Conservation (phyloP, 2,113 vertebrate species). For the Oreochromis niloticus region DNA sequence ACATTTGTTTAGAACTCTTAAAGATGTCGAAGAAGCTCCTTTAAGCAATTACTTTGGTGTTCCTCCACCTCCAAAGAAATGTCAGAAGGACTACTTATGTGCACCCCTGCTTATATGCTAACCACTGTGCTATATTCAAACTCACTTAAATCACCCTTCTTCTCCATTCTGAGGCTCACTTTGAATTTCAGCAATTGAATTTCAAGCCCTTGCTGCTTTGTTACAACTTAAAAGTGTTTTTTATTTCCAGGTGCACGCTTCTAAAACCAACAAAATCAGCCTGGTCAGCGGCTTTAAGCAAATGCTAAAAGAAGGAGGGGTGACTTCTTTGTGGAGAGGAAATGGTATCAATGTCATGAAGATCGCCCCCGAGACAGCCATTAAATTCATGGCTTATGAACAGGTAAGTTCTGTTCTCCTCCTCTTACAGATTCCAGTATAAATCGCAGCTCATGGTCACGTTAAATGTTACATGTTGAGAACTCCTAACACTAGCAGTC, state of each 20-base stretch:
- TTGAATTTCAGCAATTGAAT: background rate
- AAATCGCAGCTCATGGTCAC: background rate
- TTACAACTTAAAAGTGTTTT: background rate
- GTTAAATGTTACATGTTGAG: background rate
- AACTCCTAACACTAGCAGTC: background rate
- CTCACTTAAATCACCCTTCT: background rate
- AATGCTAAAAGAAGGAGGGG: conserved; percentile 94
- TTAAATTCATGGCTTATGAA: conserved; percentile 97
- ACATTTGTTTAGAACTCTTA: too few species aligned
- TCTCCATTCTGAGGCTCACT: background rate
- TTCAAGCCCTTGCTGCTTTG: background rate
- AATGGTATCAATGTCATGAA: conserved; percentile 97
- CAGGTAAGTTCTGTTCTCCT: conserved; percentile 70
- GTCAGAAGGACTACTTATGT: too few species aligned
- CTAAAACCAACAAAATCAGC: conserved; percentile 86
- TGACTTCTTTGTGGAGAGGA: conserved; percentile 89
- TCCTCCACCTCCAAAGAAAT: too few species aligned
- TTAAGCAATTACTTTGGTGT: too few species aligned
- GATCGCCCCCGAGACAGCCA: conserved; percentile 95
- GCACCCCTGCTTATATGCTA: background rate
- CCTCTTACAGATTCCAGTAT: background rate
- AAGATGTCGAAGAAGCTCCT: too few species aligned
- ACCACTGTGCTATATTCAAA: background rate
- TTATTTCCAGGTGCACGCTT: conserved; percentile 82
- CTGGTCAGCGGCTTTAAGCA: conserved; percentile 84